Evolutionary conservation across 2,113 vertebrate genomes (phyloP), one percentile per base, ranked within the genome.

Genomic region (Pardalotus punctatus): DNA sequence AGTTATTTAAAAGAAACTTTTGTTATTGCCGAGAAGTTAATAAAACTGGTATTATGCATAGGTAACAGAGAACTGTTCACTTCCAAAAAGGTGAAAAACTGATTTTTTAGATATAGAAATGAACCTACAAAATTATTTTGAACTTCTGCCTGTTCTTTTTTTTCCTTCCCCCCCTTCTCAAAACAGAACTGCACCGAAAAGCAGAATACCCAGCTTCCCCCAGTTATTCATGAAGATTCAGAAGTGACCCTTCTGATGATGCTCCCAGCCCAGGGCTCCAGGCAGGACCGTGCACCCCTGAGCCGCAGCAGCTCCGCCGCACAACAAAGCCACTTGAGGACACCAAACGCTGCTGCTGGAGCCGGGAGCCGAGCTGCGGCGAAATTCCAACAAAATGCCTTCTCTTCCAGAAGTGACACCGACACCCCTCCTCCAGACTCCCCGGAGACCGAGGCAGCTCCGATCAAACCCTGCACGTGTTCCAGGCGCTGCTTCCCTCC

Each of bases 351-450:
- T 40, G 74, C 24, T 84, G 74, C 8, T 81, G 66, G 43, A 86
- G 47, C 66, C 92, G 66, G 42, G 64, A 91, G 79, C 60, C 0
- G 15, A 93, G 43, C 3, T 74, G 61, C 79, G 58, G 86, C 29
- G 47, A 65, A 64, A 96, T 74, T 93, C 79, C 90, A 93, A 80
- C 74, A 79, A 87, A 92, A 91, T 54, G 4, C 70, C 51, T 92
- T 81, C 76, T 95, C 21, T 74, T 86, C 71, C 88, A 83, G 51
- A 86, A 96, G 64, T 69, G 86, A 91, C 77, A 92, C 84, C 91
- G 54, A 85, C 60, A 73, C 48, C 57, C 72, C 61, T 78, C 60
- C 91, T 82, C 58, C 81, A 88, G 82, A 65, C 79, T 91, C 95
- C 71, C 73, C 28, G 57, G 67, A 92, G 92, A 78, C 38, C 4